Evolutionary conservation across 2,797 vertebrate species (phyloP).

Genomic region (Sebastes aleutianus): DNA sequence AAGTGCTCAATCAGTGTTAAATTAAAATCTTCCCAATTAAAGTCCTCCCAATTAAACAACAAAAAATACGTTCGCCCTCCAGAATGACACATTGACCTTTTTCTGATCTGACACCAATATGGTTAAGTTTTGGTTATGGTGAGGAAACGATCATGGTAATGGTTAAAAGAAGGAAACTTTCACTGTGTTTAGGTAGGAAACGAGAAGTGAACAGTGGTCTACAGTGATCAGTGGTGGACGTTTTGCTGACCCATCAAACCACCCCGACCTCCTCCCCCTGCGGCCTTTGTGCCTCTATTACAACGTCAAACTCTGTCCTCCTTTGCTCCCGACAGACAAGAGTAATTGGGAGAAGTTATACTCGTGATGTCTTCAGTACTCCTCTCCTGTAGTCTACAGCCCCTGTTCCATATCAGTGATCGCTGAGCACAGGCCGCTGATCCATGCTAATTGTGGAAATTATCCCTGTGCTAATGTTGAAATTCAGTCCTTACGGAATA

Average conservation of each 20-base stretch:
- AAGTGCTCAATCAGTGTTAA: neutral
- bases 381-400: neutral
- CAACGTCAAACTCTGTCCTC: neutral
- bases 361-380: neutral
- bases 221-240: neutral
- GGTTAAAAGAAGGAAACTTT: too few species aligned
- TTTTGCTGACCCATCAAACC: neutral
- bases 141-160: neutral
- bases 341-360: neutral
- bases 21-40: too few species aligned
- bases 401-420: slow-evolving; percentile 19
- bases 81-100: neutral
- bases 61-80: neutral
- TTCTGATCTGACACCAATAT: neutral
- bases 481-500: slow-evolving; percentile 17
- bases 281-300: neutral
- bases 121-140: neutral
- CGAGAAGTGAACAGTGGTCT: neutral
- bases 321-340: neutral
- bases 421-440: slow-evolving; percentile 18
- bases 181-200: neutral
- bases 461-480: slow-evolving; percentile 35
- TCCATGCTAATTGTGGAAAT: slow-evolving; percentile 56
- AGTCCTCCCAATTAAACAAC: neutral
- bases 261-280: neutral